Evolutionary conservation across 37 sponge, comb jelly and placozoan genomes (phyloP).

Genomic region (Diacarnus erythraeanus): DNA sequence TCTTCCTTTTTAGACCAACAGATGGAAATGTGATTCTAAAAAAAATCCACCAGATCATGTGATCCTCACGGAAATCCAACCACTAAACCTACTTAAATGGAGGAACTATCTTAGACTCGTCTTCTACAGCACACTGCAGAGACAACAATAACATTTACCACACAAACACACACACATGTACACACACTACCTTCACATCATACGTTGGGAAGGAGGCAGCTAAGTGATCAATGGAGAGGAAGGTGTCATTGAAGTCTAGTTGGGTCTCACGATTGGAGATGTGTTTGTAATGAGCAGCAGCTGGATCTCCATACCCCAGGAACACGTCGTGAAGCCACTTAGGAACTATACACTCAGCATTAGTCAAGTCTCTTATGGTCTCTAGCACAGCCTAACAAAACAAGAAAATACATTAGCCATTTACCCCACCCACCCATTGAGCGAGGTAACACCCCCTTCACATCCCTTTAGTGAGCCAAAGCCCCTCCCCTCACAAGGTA

Average conservation of each 20-base stretch:
- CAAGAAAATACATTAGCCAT: neutral
- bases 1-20: constrained; percentile 2
- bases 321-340: constrained; percentile 96
- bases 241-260: constrained; percentile 96
- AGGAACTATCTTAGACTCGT: constrained; percentile 58
- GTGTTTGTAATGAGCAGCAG: constrained; percentile 83
- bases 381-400: constrained; percentile 89
- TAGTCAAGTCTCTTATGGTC: constrained; percentile 95
- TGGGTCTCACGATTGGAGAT: constrained; percentile 39
- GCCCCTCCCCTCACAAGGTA: neutral
- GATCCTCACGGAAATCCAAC: neutral
- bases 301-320: constrained; percentile 97
- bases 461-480: neutral
- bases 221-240: constrained; percentile 88
- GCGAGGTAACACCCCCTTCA: neutral
- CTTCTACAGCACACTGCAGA: constrained; percentile 55
- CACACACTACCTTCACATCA: constrained; percentile 65
- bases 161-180: too few species aligned
- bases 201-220: constrained; percentile 78
- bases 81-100: constrained; percentile 62
- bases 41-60: neutral
- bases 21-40: constrained; percentile 9
- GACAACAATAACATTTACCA: neutral
- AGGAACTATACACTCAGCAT: constrained; percentile 97
- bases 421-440: too few species aligned